These are phyloP conservation scores for Scomberomorus guttatus DNA, from an alignment of 2,797 vertebrate genomes.

Conservation along the genomic window DNA sequence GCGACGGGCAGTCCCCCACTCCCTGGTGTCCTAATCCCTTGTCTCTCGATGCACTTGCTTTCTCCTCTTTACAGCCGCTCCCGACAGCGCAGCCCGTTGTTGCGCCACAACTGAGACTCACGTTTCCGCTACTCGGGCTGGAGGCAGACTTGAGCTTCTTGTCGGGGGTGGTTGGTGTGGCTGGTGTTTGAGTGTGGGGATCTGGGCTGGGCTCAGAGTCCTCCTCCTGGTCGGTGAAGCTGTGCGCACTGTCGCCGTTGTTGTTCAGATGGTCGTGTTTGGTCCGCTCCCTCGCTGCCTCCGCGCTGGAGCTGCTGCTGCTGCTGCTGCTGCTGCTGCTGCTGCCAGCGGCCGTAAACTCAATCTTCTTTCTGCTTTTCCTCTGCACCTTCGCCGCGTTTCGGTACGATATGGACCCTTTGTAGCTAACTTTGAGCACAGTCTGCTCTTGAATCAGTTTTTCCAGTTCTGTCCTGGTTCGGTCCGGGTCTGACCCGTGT, in stretches of 20 bases:
- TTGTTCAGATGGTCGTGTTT: constrained; percentile 75
- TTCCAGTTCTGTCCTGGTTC: constrained; percentile 91
- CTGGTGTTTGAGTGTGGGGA: constrained; percentile 58
- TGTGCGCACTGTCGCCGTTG: constrained; percentile 84
- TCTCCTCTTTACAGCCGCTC: constrained; percentile 75
- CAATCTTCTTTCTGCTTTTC: constrained; percentile 87
- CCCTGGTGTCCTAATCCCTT: constrained; percentile 65
- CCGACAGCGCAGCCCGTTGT: constrained; percentile 74
- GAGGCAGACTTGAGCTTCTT: constrained; percentile 61
- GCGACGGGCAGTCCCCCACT: constrained; percentile 53
- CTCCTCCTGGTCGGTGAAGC: constrained; percentile 81
- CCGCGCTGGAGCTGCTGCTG: constrained; percentile 57
- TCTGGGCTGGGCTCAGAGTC: constrained; percentile 74
- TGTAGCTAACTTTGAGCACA: constrained; percentile 94
- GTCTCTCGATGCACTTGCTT: constrained; percentile 80
- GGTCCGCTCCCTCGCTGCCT: constrained; percentile 72
- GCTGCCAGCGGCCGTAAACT: constrained; percentile 76
- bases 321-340: constrained; percentile 47
- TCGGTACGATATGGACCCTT: constrained; percentile 92
- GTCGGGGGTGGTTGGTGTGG: constrained; percentile 31
- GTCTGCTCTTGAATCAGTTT: constrained; percentile 93
- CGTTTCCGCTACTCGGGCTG: constrained; percentile 75
- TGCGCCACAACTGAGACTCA: constrained; percentile 77
- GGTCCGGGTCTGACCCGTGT: constrained; percentile 91
- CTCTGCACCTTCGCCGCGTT: constrained; percentile 92